Percentiles rank a stretch among this genome's conserved stretches.
phyloP scores from a whole-genome alignment of 2,113 vertebrate genomes.

The Trinectes maculatus region DNA sequence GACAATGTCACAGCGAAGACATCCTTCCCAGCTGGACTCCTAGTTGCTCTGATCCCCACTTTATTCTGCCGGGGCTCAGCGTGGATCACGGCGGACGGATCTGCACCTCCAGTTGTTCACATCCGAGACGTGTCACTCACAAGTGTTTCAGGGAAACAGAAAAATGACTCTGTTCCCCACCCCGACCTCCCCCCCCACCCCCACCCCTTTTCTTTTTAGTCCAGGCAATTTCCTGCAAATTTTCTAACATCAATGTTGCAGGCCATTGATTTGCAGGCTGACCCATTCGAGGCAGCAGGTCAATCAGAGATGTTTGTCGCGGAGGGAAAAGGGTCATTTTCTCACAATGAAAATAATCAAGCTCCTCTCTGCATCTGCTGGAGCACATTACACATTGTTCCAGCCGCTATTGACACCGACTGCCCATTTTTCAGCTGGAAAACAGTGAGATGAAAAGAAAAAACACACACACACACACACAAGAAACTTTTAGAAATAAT shows the following conservation, averaged over 20 bases:
- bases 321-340: conserved; percentile 53
- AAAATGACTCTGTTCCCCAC: conserved; percentile 43
- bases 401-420: conserved; percentile 42
- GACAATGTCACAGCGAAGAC: conserved; percentile 70
- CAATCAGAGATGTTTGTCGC: conserved; percentile 65
- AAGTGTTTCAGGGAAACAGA: conserved; percentile 44
- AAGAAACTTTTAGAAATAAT: conserved; percentile 63
- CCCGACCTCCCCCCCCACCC: too few species aligned
- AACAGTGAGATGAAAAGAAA: conserved; percentile 54
- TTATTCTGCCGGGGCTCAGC: conserved; percentile 60
- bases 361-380: conserved; percentile 15
- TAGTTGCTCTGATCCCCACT: conserved; percentile 45
- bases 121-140: conserved; percentile 63
- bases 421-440: conserved; percentile 64
- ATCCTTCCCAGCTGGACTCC: conserved; percentile 66
- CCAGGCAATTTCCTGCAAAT: conserved; percentile 11
- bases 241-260: conserved; percentile 28
- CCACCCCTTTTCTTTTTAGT: background rate
- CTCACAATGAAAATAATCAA: conserved; percentile 61
- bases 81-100: conserved; percentile 66
- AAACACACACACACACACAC: too few species aligned
- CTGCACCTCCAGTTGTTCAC: conserved; percentile 58
- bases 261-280: conserved; percentile 55
- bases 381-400: conserved; percentile 44
- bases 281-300: conserved; percentile 43